phyloP scores from a whole-genome alignment of 2,797 vertebrate genomes.

The Pipistrellus kuhlii region DNA sequence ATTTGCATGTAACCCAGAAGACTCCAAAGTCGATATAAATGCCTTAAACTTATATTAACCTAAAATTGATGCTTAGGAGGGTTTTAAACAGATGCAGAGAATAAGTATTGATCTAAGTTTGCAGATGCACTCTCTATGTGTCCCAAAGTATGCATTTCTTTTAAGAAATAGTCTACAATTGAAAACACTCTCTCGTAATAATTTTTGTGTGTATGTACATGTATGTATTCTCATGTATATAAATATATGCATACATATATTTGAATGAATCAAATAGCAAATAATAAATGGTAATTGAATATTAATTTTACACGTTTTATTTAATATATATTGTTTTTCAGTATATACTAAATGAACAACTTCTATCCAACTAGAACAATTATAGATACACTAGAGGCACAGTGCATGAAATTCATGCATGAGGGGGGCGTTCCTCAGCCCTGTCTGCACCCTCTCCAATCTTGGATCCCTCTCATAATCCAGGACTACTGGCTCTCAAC shows the following conservation, averaged over 20 bases:
- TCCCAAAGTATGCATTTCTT: not conserved
- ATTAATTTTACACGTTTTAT: not conserved
- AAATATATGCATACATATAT: not conserved
- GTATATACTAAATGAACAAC: not conserved
- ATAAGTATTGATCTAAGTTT: not conserved
- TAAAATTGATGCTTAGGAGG: not conserved
- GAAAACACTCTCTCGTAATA: not conserved
- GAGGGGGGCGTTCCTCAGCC: too few species aligned
- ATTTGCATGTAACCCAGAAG: not conserved
- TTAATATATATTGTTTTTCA: not conserved
- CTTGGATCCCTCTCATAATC: too few species aligned
- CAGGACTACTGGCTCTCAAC: too few species aligned
- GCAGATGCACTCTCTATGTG: not conserved
- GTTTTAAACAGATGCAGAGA: not conserved
- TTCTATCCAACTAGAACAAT: not conserved
- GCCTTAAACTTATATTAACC: not conserved
- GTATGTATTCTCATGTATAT: not conserved
- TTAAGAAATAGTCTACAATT: not conserved
- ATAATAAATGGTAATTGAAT: not conserved
- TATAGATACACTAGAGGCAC: not conserved
- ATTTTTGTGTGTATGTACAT: not conserved
- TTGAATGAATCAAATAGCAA: not conserved
- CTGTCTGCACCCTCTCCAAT: too few species aligned
- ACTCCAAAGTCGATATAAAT: not conserved
- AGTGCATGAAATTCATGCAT: too few species aligned